A percentile compares a stretch with the other conserved stretches of the same genome.
Conservation (phyloP, 2,888 invertebrate species). For the Aphodius granarius region DNA sequence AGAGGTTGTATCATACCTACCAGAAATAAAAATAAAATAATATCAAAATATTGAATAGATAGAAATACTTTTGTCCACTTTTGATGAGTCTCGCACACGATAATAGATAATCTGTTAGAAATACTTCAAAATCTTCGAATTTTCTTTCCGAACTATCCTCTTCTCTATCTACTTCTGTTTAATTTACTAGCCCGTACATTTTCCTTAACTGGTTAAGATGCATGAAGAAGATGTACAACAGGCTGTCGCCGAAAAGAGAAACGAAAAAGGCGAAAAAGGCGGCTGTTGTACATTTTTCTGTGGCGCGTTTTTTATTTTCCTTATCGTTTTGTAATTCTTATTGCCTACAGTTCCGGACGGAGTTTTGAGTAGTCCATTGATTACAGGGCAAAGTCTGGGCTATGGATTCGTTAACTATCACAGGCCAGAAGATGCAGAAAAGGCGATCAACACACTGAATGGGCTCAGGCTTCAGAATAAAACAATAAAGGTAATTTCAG, state of each 20-base stretch:
- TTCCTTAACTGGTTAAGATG: neutral
- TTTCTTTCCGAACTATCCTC: neutral
- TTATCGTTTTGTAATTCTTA: constrained; percentile 38
- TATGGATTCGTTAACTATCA: constrained; percentile 99
- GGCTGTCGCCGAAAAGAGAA: too few species aligned
- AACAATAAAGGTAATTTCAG: constrained; percentile 86
- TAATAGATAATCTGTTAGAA: neutral
- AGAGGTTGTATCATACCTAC: neutral
- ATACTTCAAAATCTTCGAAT: neutral
- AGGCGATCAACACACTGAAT: constrained; percentile 97
- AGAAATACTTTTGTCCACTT: neutral
- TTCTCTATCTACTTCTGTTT: neutral
- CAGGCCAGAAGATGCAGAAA: constrained; percentile 95
- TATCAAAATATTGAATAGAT: neutral
- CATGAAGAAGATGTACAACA: neutral
- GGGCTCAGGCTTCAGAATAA: constrained; percentile 98
- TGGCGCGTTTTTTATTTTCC: constrained; percentile 26
- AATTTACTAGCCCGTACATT: neutral
- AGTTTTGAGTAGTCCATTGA: constrained; percentile 56
- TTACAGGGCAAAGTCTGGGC: constrained; percentile 94
- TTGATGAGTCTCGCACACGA: neutral
- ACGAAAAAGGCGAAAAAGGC: too few species aligned
- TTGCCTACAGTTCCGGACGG: constrained; percentile 52
- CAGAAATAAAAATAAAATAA: neutral
- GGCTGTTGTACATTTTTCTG: neutral